Base-by-base conservation (phyloP, 2,797 vertebrate genomes). In the Chanos chanos region DNA sequence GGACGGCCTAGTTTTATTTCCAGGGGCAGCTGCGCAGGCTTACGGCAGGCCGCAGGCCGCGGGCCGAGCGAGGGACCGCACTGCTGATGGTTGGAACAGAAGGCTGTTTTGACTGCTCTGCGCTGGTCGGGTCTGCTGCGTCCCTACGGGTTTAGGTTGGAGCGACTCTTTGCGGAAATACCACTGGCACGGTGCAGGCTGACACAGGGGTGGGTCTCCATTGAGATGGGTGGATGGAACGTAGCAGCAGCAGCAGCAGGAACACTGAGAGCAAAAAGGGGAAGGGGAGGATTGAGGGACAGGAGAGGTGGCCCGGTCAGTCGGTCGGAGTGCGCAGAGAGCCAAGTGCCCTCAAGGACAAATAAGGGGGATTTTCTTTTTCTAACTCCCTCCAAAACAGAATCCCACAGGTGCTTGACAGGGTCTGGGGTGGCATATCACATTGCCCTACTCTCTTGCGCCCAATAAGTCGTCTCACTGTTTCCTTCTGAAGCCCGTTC, bases 121-220 rank as follows among this genome's bases (percentile, higher is more conserved):
- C 65, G 30, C 55, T 74, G 73, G 72, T 74, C 70, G 49, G 67
- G 59, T 60, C 52, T 44, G 48, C 65, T 22, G 8, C 15, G 47
- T 69, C 74, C 71, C 64, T 40, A 58, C 61, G 65, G 71, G 64
- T 66, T 72, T 71, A 31, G 55, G 40, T 58, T 70, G 68, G 71
- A 73, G 63, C 66, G 21, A 53, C 63, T 70, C 53, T 65, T 64
- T 60, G 60, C 66, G 72, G 74, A 79, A 81, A 83, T 83, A 74
- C 75, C 78, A 22, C 58, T 75, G 69, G 75, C 71, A 70, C 15
- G 1, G 4, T 16, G 4, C 36, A 30, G 41, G 53, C 61, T 49
- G 50, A 43, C 62, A 66, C 57, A 56, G 62, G 56, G 62, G 51
- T 71, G 57, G 68, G 62, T 66, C 56, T 49, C 57, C 45, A 36